A percentile compares a stretch with the other conserved stretches of the same genome.
These are phyloP conservation scores for Hyposmocoma kahamanoa DNA, from an alignment of 1,140 invertebrate species.

Conservation along the genomic window DNA sequence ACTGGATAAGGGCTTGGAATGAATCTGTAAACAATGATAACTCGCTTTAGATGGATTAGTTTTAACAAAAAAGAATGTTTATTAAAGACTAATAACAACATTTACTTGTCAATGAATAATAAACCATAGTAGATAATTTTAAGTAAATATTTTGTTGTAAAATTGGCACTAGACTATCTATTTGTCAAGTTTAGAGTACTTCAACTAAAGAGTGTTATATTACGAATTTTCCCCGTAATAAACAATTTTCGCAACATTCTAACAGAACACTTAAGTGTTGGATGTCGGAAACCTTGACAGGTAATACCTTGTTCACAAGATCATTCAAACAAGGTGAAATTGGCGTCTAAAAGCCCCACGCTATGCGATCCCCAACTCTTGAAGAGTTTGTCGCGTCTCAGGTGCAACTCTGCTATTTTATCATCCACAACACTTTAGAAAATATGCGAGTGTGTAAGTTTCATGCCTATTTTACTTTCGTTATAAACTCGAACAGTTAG, in stretches of 20 bases:
- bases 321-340: conserved; percentile 41
- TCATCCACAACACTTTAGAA: conserved; percentile 45
- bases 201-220: too few relatives aligned
- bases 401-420: conserved; percentile 51
- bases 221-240: too few relatives aligned
- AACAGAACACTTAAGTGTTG: conserved; percentile 33
- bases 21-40: conserved; percentile 84
- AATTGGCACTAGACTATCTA: too few relatives aligned
- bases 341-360: too few relatives aligned
- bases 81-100: too few relatives aligned
- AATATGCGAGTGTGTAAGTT: conserved; percentile 46
- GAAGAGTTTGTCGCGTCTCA: conserved; percentile 37
- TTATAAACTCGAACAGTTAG: conserved; percentile 27
- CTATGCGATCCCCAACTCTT: conserved; percentile 31
- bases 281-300: conserved; percentile 33
- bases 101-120: too few relatives aligned
- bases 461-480: conserved; percentile 41
- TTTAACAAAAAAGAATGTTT: too few relatives aligned
- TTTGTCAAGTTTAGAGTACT: too few relatives aligned
- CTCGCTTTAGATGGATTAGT: too few relatives aligned
- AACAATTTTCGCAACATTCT: too few relatives aligned
- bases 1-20: conserved; percentile 99
- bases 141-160: too few relatives aligned
- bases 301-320: conserved; percentile 39
- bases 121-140: too few relatives aligned